Percentiles rank a stretch among this genome's conserved stretches.
These are phyloP conservation scores for Crypturellus tataupa DNA, from an alignment of 2,797 vertebrate genomes.

Conservation along the genomic window DNA sequence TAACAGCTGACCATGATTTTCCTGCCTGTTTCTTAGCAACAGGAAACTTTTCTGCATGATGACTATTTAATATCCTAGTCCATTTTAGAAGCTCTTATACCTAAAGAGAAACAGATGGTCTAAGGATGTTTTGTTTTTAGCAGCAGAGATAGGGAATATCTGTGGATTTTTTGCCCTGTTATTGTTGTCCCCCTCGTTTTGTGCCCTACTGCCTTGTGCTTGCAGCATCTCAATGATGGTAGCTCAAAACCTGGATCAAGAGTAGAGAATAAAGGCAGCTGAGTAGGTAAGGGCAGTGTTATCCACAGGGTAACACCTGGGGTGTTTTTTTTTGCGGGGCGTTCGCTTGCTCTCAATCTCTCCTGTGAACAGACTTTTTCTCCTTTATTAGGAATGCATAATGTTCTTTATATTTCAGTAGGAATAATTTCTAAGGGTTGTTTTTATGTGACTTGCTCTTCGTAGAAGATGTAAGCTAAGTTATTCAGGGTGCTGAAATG, in stretches of 20 bases:
- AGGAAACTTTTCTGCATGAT: constrained; percentile 44
- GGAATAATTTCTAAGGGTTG: background rate
- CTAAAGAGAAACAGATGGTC: constrained; percentile 61
- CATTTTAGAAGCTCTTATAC: constrained; percentile 45
- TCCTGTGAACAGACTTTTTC: background rate
- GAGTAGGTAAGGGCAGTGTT: background rate
- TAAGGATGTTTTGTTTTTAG: constrained; percentile 47
- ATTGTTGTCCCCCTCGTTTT: background rate
- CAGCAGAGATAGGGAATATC: background rate
- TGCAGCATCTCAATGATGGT: background rate
- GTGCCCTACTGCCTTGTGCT: background rate
- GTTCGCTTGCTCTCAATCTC: background rate
- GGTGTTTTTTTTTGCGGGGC: background rate
- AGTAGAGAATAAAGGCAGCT: background rate
- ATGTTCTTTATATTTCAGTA: background rate
- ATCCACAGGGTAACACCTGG: background rate
- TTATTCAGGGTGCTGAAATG: background rate
- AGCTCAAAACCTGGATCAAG: background rate
- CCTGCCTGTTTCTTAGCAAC: constrained; percentile 67
- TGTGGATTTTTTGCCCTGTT: background rate
- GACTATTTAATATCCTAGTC: constrained; percentile 53
- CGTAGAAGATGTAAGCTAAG: background rate
- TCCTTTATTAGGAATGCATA: background rate
- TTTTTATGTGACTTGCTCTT: background rate
- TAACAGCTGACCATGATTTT: constrained; percentile 58